phyloP scores from a whole-genome alignment of 2,797 vertebrate genomes.

The Coracias cyanogaster region DNA sequence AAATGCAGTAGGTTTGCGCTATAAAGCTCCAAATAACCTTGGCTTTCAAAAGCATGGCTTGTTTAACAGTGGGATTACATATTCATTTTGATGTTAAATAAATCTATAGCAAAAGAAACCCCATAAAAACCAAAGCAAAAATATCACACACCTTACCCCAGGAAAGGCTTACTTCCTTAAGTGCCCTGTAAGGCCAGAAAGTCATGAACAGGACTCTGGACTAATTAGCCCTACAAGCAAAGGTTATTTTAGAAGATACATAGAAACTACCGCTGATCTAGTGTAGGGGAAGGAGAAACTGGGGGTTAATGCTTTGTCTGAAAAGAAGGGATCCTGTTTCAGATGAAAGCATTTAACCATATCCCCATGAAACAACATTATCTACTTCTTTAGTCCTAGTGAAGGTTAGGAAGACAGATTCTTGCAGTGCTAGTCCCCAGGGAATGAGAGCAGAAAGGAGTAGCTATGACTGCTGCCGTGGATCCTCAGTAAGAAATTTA shows the following conservation, averaged over 20 bases:
- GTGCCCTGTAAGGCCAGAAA: not conserved
- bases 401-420: not conserved
- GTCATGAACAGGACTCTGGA: not conserved
- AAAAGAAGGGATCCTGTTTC: not conserved
- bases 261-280: not conserved
- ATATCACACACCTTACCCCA: not conserved
- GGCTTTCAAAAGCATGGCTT: not conserved
- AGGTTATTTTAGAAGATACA: not conserved
- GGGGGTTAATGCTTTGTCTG: not conserved
- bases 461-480: not conserved
- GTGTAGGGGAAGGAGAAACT: not conserved
- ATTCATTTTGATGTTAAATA: not conserved
- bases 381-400: not conserved
- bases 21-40: not conserved
- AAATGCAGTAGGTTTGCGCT: not conserved
- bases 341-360: not conserved
- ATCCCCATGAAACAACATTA: not conserved
- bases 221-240: not conserved
- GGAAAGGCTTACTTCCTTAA: not conserved
- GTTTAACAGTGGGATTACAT: not conserved
- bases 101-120: not conserved
- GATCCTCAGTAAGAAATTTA: not conserved
- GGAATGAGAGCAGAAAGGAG: not conserved
- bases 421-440: not conserved
- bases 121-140: not conserved